Evolutionary conservation across 2,797 vertebrate genomes (phyloP).

Genomic region (Sebastiscus tertius): DNA sequence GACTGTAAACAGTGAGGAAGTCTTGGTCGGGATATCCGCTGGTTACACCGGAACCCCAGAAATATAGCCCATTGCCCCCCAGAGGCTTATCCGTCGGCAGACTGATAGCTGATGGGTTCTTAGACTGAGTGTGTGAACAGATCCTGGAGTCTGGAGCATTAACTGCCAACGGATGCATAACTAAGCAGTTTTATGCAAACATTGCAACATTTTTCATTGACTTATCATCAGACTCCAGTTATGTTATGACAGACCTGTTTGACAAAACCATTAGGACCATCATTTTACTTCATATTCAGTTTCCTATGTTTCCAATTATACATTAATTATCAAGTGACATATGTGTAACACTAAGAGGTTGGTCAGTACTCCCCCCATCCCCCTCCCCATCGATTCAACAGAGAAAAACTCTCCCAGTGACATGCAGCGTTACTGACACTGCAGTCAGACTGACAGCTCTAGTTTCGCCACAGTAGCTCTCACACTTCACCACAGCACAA

Average conservation of each 20-base stretch:
- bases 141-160: background rate
- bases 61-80: too few species aligned
- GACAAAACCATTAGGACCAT: background rate
- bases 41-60: too few species aligned
- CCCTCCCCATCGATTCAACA: background rate
- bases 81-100: too few species aligned
- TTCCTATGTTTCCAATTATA: background rate
- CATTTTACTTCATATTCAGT: background rate
- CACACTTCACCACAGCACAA: slow-evolving; percentile 26
- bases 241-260: background rate
- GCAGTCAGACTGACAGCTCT: slow-evolving; percentile 41
- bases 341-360: background rate
- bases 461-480: slow-evolving; percentile 12
- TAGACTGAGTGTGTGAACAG: background rate
- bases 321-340: background rate
- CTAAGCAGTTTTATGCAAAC: background rate
- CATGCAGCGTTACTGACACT: slow-evolving; percentile 12
- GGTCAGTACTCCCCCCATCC: background rate
- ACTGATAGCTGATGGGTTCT: too few species aligned
- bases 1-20: too few species aligned
- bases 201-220: background rate
- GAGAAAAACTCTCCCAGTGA: slow-evolving; percentile 10
- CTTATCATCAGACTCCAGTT: background rate
- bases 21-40: too few species aligned
- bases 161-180: background rate